Evolutionary conservation across 2,888 invertebrate genomes (phyloP).

Genomic region (Tipula unca): DNA sequence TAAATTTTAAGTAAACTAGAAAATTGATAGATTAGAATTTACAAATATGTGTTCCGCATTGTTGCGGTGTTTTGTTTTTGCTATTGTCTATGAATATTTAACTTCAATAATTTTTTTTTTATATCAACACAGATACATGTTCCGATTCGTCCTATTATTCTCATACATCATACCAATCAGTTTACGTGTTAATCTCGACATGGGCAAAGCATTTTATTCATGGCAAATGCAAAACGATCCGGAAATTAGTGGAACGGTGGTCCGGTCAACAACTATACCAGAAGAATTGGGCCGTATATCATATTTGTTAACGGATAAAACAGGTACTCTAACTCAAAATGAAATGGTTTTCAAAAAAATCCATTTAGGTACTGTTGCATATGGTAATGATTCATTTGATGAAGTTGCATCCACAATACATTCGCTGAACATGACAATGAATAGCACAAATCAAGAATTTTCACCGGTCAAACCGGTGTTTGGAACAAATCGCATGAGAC

Average conservation of each 20-base stretch:
- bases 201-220: slow-evolving; percentile 97
- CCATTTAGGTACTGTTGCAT: slow-evolving; percentile 88
- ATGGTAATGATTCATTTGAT: slow-evolving; percentile 56
- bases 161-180: slow-evolving; percentile 99
- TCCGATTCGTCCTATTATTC: slow-evolving; percentile 92
- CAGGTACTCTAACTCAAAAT: slow-evolving; percentile 96
- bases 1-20: no score
- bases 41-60: no score
- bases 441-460: slow-evolving; percentile 31
- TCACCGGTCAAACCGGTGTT: slow-evolving; percentile 24
- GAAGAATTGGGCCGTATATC: slow-evolving; percentile 96
- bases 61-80: no score
- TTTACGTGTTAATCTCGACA: slow-evolving; percentile 94
- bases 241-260: slow-evolving; percentile 88
- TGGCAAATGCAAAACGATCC: slow-evolving; percentile 94
- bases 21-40: no score
- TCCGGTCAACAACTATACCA: slow-evolving; percentile 95
- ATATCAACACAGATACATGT: slow-evolving; percentile 63
- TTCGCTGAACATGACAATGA: slow-evolving; percentile 28
- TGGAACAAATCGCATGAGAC: slow-evolving; percentile 45
- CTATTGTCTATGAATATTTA: no score
- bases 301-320: slow-evolving; percentile 96
- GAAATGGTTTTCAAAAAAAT: slow-evolving; percentile 97
- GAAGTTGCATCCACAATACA: slow-evolving; percentile 39
- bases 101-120: not conserved